Conservation (phyloP, 2,888 invertebrate species). For the Drosophila vallismaia region DNA sequence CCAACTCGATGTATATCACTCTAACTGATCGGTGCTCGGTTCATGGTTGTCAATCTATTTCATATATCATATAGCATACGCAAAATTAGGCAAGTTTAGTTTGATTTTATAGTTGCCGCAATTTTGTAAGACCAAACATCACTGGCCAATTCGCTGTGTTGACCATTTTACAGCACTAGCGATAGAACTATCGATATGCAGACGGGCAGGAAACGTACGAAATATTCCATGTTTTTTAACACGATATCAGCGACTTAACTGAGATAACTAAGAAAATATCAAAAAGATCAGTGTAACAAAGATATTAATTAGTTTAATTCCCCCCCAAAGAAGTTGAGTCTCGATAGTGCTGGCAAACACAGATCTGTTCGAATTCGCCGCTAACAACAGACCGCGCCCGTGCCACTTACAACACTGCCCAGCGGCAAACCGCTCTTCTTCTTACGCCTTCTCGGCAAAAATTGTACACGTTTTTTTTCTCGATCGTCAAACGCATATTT, state of each 20-base stretch:
- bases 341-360: neutral
- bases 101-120: neutral
- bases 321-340: neutral
- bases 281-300: neutral
- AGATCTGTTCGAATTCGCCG: conserved; percentile 43
- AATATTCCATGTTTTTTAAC: neutral
- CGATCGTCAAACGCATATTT: conserved; percentile 44
- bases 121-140: conserved; percentile 22
- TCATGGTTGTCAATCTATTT: neutral
- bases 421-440: conserved; percentile 48
- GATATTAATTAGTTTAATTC: neutral
- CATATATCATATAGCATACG: neutral
- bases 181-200: neutral
- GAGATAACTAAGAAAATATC: neutral
- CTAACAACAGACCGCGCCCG: neutral
- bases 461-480: conserved; percentile 81
- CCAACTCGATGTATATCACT: neutral
- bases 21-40: neutral
- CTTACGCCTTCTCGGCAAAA: conserved; percentile 54
- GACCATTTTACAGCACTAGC: neutral
- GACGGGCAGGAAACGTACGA: neutral
- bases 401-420: conserved; percentile 44
- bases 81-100: neutral
- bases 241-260: neutral
- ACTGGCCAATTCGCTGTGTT: conserved; percentile 56